Base-by-base conservation (phyloP, 1,140 invertebrate species). In the Drosophila baimaii region DNA sequence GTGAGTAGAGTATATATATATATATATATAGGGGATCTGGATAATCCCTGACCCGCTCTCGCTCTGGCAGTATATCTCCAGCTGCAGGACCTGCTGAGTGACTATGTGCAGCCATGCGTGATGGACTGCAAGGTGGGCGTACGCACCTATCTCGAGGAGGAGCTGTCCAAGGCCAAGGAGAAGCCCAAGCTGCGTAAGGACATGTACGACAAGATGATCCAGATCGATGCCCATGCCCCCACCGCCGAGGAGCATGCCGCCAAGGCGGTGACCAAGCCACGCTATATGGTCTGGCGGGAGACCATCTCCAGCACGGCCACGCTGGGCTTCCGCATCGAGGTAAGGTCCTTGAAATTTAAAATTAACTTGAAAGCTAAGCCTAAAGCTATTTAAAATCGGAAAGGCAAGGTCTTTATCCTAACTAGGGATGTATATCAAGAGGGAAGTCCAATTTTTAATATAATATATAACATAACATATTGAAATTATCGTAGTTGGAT, bases 161-260 rank as follows among this genome's bases (percentile, higher is more conserved):
- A 99, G 92, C 92, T 99, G 19, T 96, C 96, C 2, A 98, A 98
- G 93, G 97, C 98, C 3, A 97, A 98, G 92, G 97, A 98, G 92
- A 98, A 98, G 92, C 98, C 97, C 12, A 98, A 98, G 92, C 93
- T 98, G 72, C 94, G 97, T 93, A 97, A 97, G 94, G 98, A 99
- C 92, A 98, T 99, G 96, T 99, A 98, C 92, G 97, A 99, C 77
- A 99, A 99, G 93, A 99, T 99, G 98, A 96, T 98, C 63, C 97
- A 98, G 91, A 97, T 99, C 56, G 98, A 99, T 91, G 95, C 96
- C 21, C 93, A 94, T 70, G 98, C 98, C 6, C 98, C 98, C 9
- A 98, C 96, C 13, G 95, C 96, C 58, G 98, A 99, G 91, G 98
- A 99, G 92, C 95, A 97, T 75, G 93, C 95, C 58, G 93, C 97